Evolutionary conservation across 1,140 invertebrate species (phyloP).

Genomic region (Papilio xuthus): DNA sequence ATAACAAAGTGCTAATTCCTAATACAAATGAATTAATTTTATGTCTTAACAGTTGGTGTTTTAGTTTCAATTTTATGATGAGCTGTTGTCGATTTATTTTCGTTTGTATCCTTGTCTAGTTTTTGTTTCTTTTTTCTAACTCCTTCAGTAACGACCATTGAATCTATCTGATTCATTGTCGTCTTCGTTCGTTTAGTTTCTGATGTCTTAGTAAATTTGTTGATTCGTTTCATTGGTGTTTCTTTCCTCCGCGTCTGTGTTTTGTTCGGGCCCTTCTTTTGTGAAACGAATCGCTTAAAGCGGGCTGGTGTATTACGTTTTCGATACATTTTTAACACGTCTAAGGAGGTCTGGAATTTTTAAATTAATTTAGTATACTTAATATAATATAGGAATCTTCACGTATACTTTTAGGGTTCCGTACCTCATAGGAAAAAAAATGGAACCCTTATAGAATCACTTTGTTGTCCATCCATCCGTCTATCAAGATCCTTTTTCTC

Average conservation of each 20-base stretch:
- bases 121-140: slow-evolving; percentile 27
- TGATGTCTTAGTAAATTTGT: slow-evolving; percentile 51
- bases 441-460: no score
- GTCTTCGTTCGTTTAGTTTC: slow-evolving; percentile 52
- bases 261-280: slow-evolving; percentile 9
- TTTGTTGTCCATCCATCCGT: no score
- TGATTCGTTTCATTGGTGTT: slow-evolving; percentile 32
- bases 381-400: background rate
- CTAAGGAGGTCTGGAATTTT: background rate
- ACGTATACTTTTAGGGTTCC: no score
- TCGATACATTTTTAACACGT: background rate
- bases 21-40: background rate
- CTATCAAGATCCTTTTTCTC: no score
- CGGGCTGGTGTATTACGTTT: slow-evolving; percentile 27
- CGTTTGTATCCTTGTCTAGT: background rate
- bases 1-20: no score
- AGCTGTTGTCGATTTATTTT: background rate
- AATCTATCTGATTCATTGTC: slow-evolving; percentile 36
- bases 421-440: no score
- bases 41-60: background rate
- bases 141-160: slow-evolving; percentile 14
- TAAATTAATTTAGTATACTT: slow-evolving; percentile 7
- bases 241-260: slow-evolving; percentile 28
- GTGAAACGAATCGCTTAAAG: slow-evolving; percentile 42
- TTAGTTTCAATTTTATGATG: slow-evolving; percentile 3